Evolutionary conservation across 2,113 vertebrate genomes (phyloP), one percentile per base, ranked within the genome.

Genomic region (Ornithorhynchus anatinus): DNA sequence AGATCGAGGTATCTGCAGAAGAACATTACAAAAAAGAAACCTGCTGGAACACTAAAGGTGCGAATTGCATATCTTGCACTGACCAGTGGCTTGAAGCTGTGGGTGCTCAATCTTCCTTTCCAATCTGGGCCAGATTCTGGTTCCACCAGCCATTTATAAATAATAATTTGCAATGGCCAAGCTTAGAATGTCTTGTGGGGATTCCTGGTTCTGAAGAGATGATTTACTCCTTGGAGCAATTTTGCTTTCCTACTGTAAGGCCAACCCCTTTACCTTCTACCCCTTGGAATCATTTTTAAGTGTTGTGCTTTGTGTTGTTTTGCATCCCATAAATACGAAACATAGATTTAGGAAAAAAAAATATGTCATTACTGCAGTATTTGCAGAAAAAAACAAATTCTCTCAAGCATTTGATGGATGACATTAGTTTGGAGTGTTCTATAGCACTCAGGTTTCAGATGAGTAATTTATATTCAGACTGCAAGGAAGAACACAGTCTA

Each of bases 361-460:
- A 1, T 12, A 61, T 29, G 5, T 64, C 31, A 7, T 20, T 69
- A 68, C 33, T 59, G 14, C 57, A 70, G 39, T 73, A 35, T 62
- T 72, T 74, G 39, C 39, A 80, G 37, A 57, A 59, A 37, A 37
- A 53, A 79, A 80, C 62, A 25, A 16, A 31, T 70, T 59, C 48
- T 70, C 43, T 27, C n/a, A 59, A 52, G 33, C n/a, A 35, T 74
- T 5, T 53, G 50, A 61, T 44, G 57, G 47, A 69, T 66, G 36
- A 62, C 82, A 53, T 69, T 63, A 23, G 44, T 70, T 84, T 81
- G 71, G 77, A 68, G 50, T 47, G 58, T 81, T 81, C 59, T n/a
- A 42, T 54, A 69, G 23, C 25, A 72, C 3, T 45, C 48, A 1
- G 47, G 69, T 44, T 32, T 5, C 37, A 71, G 15, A 33, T 40